Conservation (phyloP, 2,113 vertebrate species). For the Passer domesticus region DNA sequence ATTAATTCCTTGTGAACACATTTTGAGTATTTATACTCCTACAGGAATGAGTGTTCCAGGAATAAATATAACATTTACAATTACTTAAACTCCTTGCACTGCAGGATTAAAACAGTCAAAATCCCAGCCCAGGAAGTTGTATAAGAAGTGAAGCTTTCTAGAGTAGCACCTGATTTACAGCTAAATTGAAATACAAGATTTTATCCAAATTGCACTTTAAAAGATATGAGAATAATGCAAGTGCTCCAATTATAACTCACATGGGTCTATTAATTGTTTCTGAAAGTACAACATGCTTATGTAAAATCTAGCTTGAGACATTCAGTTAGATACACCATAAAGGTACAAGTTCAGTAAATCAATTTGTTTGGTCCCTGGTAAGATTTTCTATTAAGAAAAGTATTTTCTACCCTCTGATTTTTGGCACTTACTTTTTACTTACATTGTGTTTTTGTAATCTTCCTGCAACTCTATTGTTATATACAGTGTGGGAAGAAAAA, state of each 20-base stretch:
- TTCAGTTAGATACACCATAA: background rate
- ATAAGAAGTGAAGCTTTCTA: background rate
- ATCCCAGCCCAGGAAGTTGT: background rate
- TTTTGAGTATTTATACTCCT: background rate
- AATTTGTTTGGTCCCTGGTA: background rate
- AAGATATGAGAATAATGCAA: background rate
- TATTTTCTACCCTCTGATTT: background rate
- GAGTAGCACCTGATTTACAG: background rate
- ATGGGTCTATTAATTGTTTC: background rate
- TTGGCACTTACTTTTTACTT: background rate
- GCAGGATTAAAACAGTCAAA: background rate
- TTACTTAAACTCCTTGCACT: background rate
- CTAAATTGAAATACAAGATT: background rate
- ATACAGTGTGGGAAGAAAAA: background rate
- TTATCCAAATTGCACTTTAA: conserved; percentile 29
- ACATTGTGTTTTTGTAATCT: background rate
- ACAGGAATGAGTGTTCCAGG: background rate
- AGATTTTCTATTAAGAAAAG: background rate
- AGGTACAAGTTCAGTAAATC: background rate
- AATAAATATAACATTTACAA: background rate
- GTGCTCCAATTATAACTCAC: background rate
- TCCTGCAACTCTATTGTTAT: background rate
- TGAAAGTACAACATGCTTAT: background rate
- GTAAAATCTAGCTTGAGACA: background rate
- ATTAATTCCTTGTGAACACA: background rate